phyloP scores from a whole-genome alignment of 2,797 vertebrate species.

The Hemitrygon akajei region DNA sequence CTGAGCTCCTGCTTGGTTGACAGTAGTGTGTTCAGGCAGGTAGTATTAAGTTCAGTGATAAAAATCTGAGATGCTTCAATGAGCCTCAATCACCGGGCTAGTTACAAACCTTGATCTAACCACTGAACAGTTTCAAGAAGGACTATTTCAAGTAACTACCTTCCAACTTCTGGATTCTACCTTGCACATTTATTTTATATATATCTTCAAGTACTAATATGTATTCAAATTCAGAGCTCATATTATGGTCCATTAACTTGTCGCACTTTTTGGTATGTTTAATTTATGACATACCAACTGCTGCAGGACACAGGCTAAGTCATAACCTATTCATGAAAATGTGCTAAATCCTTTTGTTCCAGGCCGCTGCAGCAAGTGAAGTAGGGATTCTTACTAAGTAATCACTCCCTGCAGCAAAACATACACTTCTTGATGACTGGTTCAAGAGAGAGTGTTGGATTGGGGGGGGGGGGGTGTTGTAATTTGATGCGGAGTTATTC shows the following conservation, averaged over 20 bases:
- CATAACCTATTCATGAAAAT: conserved; percentile 30
- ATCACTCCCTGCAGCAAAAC: conserved; percentile 20
- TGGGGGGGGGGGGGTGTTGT: no score
- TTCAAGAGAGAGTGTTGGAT: no score
- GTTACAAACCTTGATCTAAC: neutral
- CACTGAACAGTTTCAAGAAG: neutral
- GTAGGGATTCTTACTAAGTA: neutral
- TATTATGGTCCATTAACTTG: conserved; percentile 24
- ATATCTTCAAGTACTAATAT: conserved; percentile 8
- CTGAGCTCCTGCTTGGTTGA: neutral
- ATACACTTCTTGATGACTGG: neutral
- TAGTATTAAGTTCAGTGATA: neutral
- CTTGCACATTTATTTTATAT: neutral
- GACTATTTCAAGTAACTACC: neutral
- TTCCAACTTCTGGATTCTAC: neutral
- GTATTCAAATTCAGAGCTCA: conserved; percentile 21
- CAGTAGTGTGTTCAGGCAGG: neutral
- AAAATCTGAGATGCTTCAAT: neutral
- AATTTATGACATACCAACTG: conserved; percentile 28
- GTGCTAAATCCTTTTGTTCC: conserved; percentile 32
- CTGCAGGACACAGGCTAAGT: conserved; percentile 25
- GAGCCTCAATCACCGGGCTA: neutral
- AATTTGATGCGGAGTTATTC: no score
- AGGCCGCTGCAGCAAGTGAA: neutral
- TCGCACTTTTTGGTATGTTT: neutral